Conservation (phyloP, 2,888 invertebrate species). For the Plusia festucae region DNA sequence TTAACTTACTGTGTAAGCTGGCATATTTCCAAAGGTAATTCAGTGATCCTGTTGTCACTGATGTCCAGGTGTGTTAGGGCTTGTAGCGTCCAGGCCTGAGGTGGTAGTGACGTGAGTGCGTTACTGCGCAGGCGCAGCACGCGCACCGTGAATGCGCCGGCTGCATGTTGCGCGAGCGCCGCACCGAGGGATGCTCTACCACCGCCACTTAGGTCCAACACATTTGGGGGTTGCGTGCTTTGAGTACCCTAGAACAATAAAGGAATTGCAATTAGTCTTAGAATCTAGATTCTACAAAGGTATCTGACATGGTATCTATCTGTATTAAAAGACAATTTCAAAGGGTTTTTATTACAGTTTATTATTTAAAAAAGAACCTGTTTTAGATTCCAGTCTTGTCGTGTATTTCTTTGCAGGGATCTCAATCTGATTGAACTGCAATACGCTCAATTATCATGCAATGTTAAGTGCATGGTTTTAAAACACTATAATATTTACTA, state of each 20-base stretch:
- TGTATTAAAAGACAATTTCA: too few relatives aligned
- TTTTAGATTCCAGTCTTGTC: too few relatives aligned
- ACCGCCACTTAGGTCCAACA: constrained; percentile 81
- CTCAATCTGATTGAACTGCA: too few relatives aligned
- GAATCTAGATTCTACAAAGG: too few relatives aligned
- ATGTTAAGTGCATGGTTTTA: too few relatives aligned
- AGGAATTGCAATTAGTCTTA: not conserved
- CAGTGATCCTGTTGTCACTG: constrained; percentile 91
- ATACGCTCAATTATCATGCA: too few relatives aligned
- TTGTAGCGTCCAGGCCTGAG: constrained; percentile 89
- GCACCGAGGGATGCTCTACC: constrained; percentile 75
- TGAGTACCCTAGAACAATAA: constrained; percentile 78
- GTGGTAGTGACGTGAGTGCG: constrained; percentile 89
- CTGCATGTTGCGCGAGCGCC: constrained; percentile 76
- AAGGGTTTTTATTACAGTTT: too few relatives aligned
- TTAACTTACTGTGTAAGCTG: constrained; percentile 82
- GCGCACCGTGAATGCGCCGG: constrained; percentile 78
- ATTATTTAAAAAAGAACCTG: too few relatives aligned
- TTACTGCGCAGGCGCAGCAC: constrained; percentile 84
- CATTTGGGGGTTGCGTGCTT: constrained; percentile 84
- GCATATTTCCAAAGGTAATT: constrained; percentile 91
- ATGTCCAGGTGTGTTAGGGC: constrained; percentile 91
- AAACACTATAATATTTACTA: not conserved
- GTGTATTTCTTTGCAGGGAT: too few relatives aligned
- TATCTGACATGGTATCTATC: too few relatives aligned